Evolutionary conservation across 2,888 invertebrate species (phyloP).

Genomic region (Venusia cambrica): DNA sequence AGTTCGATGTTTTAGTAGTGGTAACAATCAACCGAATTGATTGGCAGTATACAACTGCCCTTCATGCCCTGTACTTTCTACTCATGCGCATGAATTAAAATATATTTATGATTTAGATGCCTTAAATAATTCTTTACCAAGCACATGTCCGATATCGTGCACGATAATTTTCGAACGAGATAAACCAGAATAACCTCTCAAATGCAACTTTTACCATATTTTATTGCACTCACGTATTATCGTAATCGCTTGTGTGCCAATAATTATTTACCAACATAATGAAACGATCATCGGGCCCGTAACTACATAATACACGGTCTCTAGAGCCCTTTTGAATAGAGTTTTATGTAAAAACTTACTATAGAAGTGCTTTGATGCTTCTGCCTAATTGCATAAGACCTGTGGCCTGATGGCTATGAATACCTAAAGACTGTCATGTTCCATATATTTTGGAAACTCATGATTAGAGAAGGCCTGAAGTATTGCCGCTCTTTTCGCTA

Average conservation of each 20-base stretch:
- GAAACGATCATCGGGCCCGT: constrained; percentile 39
- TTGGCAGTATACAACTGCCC: no score
- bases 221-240: constrained; percentile 45
- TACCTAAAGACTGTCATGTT: no score
- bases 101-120: no score
- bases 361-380: constrained; percentile 19
- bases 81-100: no score
- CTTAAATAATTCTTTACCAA: no score
- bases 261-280: constrained; percentile 54
- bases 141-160: no score
- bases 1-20: no score
- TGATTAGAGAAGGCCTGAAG: no score
- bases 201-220: constrained; percentile 22
- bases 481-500: no score
- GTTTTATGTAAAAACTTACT: constrained; percentile 29
- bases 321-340: constrained; percentile 17
- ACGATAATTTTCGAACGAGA: constrained; percentile 18
- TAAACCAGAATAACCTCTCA: constrained; percentile 22
- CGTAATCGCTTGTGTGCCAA: constrained; percentile 46
- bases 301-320: constrained; percentile 39
- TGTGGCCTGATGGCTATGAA: constrained; percentile 9
- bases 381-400: constrained; percentile 14
- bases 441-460: no score
- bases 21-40: no score
- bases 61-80: no score